Base-by-base conservation (phyloP, 1,140 invertebrate genomes). In the Gerris buenoi region DNA sequence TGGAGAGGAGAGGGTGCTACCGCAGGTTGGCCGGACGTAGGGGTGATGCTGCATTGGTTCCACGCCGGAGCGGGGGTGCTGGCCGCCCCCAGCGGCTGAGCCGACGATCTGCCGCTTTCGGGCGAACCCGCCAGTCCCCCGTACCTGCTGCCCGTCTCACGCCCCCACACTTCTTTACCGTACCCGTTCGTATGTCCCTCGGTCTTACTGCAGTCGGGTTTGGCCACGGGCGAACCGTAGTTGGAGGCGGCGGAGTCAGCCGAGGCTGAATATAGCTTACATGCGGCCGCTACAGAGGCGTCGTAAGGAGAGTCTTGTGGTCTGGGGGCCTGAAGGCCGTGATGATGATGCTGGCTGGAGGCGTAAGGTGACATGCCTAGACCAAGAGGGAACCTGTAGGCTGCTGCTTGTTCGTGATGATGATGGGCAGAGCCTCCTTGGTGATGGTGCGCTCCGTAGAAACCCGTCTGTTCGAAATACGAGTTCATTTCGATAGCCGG, bases 401-500 rank as follows among this genome's bases (percentile, higher is more conserved):
- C 85, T 57, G 82, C 85, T 57, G 83, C 84, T 71, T 85, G 81
- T 77, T 86, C 80, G 67, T 84, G 81, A 70, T 85, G 83, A 73
- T 89, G 87, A 70, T 85, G 85, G 10, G 85, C 83, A 59, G 83
- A 82, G 62, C 83, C 80, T 69, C 85, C 81, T 74, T 88, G 86
- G 75, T 90, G 88, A 72, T 89, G 88, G 78, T 91, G 91, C 72
- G 88, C 85, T 68, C 90, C 90, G 80, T 94, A 94, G 82, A 94
- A 94, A 78, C 91, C 90, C 78, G 88, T 87, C 81, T 93, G 91
- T 80, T 94, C 91, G 78, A 94, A 95, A 79, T 94, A 95, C 75
- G 91, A 93, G 86, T 94, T 94, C 92, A 94, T 95, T 81, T 80
- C 84, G 78, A 74, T 74, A 74, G 73, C 75, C 27, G 62, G 25